Evolutionary conservation across 2,113 vertebrate species (phyloP), one percentile per base, ranked within the genome.

Genomic region (Hystrix cristata): DNA sequence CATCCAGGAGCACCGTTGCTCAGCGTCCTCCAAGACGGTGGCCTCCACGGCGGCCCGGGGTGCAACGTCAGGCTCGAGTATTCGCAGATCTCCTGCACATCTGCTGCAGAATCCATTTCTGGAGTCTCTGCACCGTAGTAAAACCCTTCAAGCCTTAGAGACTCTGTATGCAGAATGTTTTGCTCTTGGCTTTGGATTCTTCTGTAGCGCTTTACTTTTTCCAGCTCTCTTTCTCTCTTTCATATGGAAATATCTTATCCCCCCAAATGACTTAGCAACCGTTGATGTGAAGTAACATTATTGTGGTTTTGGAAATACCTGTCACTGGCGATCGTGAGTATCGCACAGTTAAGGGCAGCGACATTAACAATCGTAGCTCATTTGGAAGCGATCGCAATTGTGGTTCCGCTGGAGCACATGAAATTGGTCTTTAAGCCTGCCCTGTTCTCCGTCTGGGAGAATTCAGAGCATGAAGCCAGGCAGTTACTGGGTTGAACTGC

Each of bases 371-470:
- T 65, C 65, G 5, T 7, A 60, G 90, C 80, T 90, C 65, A 21
- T 91, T 91, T 82, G 82, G 81, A 64, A 96, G 81, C 82, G 38
- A 71, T 78, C 27, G 48, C 38, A 27, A 0, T 18, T 93, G 60
- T 67, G 78, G 38, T 82, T 86, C 48, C 51, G 0, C 57, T 21
- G 19, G 71, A 94, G n/a, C 34, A 34, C 12, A 31, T n/a, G 55
- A 71, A 78, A 43, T 78, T 89, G 34, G 31, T 90, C n/a, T 64
- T 94, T 93, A 91, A 93, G 23, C 48, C 60, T 55, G 7, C 59
- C 27, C n/a, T 3, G 1, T 87, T 62, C 72, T 95, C 43, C 69
- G 27, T 90, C 25, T 48, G 31, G 43, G 60, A 86, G 85, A 82
- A 86, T 53, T 64, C 87, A 8, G 19, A 86, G 59, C 46, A 48